These are phyloP conservation scores for Thunnus maccoyii DNA, from an alignment of 2,113 vertebrate genomes.

Conservation along the genomic window DNA sequence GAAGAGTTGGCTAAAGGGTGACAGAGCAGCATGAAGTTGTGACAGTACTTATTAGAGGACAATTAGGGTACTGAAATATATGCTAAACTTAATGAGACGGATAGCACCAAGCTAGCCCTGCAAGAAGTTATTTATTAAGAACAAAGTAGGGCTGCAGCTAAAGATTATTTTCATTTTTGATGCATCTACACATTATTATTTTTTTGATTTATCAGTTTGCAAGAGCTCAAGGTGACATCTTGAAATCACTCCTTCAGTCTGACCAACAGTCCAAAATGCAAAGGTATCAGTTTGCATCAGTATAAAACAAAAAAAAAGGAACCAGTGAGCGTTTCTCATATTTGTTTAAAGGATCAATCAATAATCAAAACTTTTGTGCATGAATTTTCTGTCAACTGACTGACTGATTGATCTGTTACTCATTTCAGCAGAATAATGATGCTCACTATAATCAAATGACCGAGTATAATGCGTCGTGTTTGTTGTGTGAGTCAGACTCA, in stretches of 20 bases:
- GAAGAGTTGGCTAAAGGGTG: constrained; percentile 25
- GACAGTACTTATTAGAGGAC: constrained; percentile 37
- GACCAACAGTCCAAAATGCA: background rate
- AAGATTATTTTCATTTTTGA: background rate
- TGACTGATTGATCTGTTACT: background rate
- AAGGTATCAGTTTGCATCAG: background rate
- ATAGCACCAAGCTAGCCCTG: background rate
- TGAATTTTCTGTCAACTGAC: background rate
- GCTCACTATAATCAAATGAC: background rate
- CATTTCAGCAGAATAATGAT: background rate
- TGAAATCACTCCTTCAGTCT: background rate
- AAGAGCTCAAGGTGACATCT: background rate
- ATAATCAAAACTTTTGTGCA: background rate
- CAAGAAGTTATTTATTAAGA: background rate
- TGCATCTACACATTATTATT: background rate
- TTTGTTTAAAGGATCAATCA: background rate
- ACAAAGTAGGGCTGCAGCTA: background rate
- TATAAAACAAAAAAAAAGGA: too few species aligned
- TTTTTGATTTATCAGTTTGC: background rate
- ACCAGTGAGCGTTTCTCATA: background rate
- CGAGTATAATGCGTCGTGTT: background rate
- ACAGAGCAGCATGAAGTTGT: constrained; percentile 34
- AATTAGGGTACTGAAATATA: constrained; percentile 47
- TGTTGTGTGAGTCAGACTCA: constrained; percentile 66
- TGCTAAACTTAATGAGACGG: constrained; percentile 33